These are phyloP conservation scores for Coregonus suidteri DNA, from an alignment of 2,797 vertebrate species.

Conservation along the genomic window DNA sequence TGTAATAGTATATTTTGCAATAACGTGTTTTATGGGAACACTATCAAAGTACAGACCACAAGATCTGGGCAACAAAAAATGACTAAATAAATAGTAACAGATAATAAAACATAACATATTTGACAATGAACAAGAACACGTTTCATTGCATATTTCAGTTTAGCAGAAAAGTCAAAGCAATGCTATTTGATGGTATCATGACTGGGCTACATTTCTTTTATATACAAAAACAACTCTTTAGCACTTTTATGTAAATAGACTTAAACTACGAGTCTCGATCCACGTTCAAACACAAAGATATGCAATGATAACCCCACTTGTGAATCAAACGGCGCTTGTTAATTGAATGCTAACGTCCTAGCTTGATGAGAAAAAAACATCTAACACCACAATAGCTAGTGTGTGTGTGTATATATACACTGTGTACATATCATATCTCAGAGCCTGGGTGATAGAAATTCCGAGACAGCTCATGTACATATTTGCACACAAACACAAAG, in stretches of 20 bases:
- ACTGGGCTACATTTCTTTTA: not conserved
- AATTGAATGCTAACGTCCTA: not conserved
- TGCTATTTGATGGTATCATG: not conserved
- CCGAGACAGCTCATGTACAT: slow-evolving; percentile 39
- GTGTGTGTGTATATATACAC: slow-evolving; percentile 6
- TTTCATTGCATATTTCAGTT: not conserved
- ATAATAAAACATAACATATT: slow-evolving; percentile 3
- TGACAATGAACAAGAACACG: not conserved
- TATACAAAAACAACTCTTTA: not conserved
- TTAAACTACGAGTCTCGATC: not conserved
- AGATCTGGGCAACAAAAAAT: not conserved
- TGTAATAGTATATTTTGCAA: slow-evolving; percentile 15
- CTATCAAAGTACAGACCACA: slow-evolving; percentile 9
- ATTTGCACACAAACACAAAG: slow-evolving; percentile 66
- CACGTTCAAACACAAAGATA: not conserved
- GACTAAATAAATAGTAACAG: not conserved
- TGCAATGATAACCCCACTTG: not conserved
- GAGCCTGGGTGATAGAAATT: not conserved
- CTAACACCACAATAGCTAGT: slow-evolving; percentile 10
- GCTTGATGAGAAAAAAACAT: not conserved
- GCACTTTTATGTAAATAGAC: slow-evolving; percentile 1
- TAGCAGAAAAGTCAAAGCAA: too few relatives aligned
- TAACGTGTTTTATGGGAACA: slow-evolving; percentile 9
- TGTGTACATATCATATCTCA: slow-evolving; percentile 9
- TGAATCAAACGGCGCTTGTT: not conserved